These are phyloP conservation scores for Epizoanthus rinbou DNA, from an alignment of 92 coral and sea anemone species.

Conservation along the genomic window DNA sequence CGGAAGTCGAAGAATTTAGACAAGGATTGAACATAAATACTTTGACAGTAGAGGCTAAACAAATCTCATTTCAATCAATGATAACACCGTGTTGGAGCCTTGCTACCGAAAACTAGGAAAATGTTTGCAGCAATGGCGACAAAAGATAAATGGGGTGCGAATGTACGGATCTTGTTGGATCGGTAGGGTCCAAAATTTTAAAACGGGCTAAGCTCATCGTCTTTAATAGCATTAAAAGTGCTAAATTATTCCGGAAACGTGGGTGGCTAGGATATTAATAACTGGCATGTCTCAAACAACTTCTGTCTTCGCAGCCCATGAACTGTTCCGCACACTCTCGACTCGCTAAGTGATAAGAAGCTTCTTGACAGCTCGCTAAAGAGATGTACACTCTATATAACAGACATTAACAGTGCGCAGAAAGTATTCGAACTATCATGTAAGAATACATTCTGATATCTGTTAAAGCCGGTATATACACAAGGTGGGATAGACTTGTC, in stretches of 20 bases:
- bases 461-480: background rate
- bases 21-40: conserved; percentile 19
- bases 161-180: background rate
- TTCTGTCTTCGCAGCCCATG: background rate
- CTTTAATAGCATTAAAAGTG: background rate
- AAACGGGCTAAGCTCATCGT: background rate
- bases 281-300: background rate
- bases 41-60: conserved; percentile 15
- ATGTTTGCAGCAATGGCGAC: background rate
- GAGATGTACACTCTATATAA: background rate
- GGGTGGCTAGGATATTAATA: background rate
- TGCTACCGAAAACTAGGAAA: background rate
- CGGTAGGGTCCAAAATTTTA: background rate
- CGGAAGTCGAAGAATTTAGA: conserved; percentile 34
- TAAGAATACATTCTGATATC: background rate
- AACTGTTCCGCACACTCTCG: background rate
- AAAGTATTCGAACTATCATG: background rate
- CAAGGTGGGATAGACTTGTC: background rate
- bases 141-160: too few species aligned
- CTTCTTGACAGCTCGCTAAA: conserved; percentile 5
- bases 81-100: background rate
- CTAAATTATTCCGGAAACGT: conserved; percentile 12
- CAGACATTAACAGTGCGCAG: background rate
- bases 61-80: background rate
- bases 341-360: background rate